phyloP scores from a whole-genome alignment of 2,113 vertebrate genomes.

The Loxodonta africana region DNA sequence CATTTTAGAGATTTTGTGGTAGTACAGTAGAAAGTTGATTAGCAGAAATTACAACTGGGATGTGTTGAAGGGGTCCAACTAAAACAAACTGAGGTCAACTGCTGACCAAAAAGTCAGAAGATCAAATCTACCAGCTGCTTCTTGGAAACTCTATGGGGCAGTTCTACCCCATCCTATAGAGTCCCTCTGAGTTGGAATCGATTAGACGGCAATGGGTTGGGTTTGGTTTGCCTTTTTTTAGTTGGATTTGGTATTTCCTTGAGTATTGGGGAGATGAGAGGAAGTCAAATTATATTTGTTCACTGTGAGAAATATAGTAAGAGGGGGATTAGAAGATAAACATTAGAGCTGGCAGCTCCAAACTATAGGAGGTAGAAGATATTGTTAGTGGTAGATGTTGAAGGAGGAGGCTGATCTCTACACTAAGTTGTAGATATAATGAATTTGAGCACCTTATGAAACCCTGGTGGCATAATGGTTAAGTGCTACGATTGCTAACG shows the following conservation, averaged over 20 bases:
- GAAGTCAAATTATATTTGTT: not conserved
- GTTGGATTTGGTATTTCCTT: not conserved
- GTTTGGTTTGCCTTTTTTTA: not conserved
- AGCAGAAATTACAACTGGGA: not conserved
- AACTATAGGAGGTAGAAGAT: not conserved
- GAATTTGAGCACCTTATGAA: not conserved
- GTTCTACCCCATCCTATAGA: too few species aligned
- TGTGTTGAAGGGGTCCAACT: not conserved
- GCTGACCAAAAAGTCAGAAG: too few species aligned
- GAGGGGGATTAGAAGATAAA: not conserved
- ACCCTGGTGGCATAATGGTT: too few species aligned
- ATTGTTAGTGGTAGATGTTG: rapidly evolving
- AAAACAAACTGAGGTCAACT: not conserved
- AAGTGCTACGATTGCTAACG: too few species aligned
- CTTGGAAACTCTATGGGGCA: too few species aligned
- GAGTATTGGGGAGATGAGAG: not conserved
- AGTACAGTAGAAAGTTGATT: not conserved
- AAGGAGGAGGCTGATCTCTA: not conserved
- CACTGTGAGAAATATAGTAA: not conserved
- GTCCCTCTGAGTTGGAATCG: too few species aligned
- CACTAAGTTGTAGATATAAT: not conserved
- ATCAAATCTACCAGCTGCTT: too few species aligned
- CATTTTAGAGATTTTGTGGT: not conserved
- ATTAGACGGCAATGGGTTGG: too few species aligned
- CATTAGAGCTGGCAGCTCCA: not conserved